Percentiles rank a stretch among this genome's conserved stretches.
Conservation (phyloP, 2,797 vertebrate species). For the Characodon lateralis region DNA sequence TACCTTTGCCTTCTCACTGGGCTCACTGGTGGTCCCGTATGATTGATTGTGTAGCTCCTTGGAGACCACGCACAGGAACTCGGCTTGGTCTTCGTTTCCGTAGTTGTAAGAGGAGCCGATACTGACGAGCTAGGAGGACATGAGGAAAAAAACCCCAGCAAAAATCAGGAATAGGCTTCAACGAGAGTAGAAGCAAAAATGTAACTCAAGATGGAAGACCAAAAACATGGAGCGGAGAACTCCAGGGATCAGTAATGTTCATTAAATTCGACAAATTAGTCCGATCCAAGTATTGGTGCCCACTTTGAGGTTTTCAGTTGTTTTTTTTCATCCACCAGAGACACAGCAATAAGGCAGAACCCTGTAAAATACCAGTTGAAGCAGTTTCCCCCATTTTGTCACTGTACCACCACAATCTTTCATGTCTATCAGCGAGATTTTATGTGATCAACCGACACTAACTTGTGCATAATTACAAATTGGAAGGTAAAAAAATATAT, state of each 20-base stretch:
- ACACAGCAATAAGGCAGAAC: not conserved
- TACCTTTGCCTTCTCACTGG: constrained; percentile 99
- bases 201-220: constrained; percentile 11
- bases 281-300: not conserved
- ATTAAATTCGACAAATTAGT: not conserved
- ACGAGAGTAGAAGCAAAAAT: constrained; percentile 9
- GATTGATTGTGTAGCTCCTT: constrained; percentile 98
- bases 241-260: constrained; percentile 31
- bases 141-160: not conserved
- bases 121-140: constrained; percentile 88
- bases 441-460: no score
- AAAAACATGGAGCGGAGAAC: constrained; percentile 19
- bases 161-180: constrained; percentile 35
- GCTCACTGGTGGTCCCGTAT: constrained; percentile 92
- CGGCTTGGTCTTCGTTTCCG: constrained; percentile 97
- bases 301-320: constrained; percentile 3
- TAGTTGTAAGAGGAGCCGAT: constrained; percentile 99
- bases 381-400: no score
- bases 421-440: no score
- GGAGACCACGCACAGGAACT: constrained; percentile 98
- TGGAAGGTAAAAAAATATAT: not conserved
- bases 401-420: no score
- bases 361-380: not conserved
- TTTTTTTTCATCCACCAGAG: not conserved
- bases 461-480: not conserved